Percentiles rank a stretch among this genome's conserved stretches.
Evolutionary conservation across 1,140 invertebrate species (phyloP).

Genomic region (Alviniconcha marisindica): DNA sequence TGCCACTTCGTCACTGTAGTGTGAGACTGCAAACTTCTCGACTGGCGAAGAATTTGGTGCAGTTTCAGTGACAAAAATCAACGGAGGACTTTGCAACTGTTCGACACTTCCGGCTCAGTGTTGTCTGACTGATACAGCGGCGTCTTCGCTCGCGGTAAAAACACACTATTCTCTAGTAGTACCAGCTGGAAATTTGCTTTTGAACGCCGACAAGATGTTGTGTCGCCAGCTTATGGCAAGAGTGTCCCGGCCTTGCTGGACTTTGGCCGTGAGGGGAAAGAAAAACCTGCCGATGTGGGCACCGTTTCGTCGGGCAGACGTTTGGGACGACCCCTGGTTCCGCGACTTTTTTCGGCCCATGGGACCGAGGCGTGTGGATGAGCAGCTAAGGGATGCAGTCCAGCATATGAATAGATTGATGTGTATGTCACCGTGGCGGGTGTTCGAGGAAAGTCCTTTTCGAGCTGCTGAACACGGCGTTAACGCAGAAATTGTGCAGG

Average conservation of each 20-base stretch:
- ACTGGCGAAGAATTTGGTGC: too few relatives aligned
- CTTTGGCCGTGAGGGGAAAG: neutral
- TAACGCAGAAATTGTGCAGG: conserved; percentile 28
- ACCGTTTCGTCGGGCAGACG: neutral
- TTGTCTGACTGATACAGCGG: too few relatives aligned
- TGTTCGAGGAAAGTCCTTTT: neutral
- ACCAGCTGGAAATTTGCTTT: too few relatives aligned
- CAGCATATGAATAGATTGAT: neutral
- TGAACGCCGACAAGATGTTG: too few relatives aligned
- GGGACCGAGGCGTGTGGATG: neutral
- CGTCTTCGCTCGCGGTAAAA: too few relatives aligned
- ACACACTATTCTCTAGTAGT: too few relatives aligned
- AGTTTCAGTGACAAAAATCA: too few relatives aligned
- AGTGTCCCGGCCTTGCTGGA: neutral
- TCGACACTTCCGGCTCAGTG: too few relatives aligned
- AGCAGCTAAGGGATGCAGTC: neutral
- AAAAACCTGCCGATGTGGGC: conserved; percentile 25
- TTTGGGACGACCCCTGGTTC: neutral
- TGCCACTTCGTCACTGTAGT: too few relatives aligned
- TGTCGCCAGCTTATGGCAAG: neutral
- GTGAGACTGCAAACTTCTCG: too few relatives aligned
- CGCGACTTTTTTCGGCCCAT: neutral
- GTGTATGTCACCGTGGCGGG: neutral
- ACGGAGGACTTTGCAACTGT: too few relatives aligned
- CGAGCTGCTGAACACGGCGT: neutral